A percentile compares a stretch with the other conserved stretches of the same genome.
Conservation (phyloP, 2,888 invertebrate genomes). For the Heliconius ismenius region DNA sequence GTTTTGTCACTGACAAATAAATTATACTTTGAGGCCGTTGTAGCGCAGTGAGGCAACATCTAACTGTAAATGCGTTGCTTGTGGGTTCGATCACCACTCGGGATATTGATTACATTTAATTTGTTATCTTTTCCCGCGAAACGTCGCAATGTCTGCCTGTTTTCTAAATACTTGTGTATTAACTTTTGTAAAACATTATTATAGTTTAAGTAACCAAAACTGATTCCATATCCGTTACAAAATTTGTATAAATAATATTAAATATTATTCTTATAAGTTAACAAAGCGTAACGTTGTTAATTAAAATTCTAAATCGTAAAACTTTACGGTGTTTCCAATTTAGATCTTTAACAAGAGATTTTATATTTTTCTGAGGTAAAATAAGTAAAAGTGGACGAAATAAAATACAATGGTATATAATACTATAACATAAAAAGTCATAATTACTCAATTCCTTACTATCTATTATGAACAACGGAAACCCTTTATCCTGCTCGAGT, state of each 20-base stretch:
- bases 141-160: too few species aligned
- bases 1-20: background rate
- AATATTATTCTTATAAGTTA: slow-evolving; percentile 4
- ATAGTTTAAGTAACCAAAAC: background rate
- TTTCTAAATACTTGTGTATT: too few species aligned
- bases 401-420: background rate
- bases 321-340: background rate
- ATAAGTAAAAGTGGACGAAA: background rate
- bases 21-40: background rate
- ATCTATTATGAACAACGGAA: background rate
- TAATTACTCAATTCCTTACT: background rate
- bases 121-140: too few species aligned
- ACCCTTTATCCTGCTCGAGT: background rate
- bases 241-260: background rate
- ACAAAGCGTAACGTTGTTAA: background rate
- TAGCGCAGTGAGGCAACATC: too few species aligned
- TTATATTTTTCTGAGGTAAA: background rate
- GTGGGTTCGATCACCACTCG: too few species aligned
- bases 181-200: too few species aligned
- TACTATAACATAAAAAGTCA: background rate
- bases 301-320: background rate
- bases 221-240: background rate
- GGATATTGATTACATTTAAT: too few species aligned
- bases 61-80: too few species aligned
- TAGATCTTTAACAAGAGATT: background rate